phyloP scores from a whole-genome alignment of 1,140 invertebrate species.

The Lepeophtheirus salmonis region DNA sequence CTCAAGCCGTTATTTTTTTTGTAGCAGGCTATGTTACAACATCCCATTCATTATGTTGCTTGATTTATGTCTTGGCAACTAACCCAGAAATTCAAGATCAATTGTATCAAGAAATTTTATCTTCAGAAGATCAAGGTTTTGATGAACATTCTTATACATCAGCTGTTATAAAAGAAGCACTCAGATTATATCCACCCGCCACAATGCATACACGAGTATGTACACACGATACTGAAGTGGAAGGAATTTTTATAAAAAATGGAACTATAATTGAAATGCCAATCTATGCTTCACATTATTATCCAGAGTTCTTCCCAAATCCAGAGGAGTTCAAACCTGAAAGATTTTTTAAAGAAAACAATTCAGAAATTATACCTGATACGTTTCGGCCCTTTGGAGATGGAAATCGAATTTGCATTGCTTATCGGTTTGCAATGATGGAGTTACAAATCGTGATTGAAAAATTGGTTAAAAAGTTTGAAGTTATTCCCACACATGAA shows the following conservation, averaged over 20 bases:
- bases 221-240: slow-evolving; percentile 4
- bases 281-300: slow-evolving; percentile 50
- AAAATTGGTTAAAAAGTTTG: slow-evolving; percentile 60
- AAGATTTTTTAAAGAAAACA: slow-evolving; percentile 70
- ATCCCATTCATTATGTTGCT: neutral
- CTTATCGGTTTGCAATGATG: slow-evolving; percentile 49
- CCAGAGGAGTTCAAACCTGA: slow-evolving; percentile 72
- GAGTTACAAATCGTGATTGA: slow-evolving; percentile 70
- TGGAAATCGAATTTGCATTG: slow-evolving; percentile 63
- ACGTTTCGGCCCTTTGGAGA: slow-evolving; percentile 39
- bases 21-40: slow-evolving; percentile 1
- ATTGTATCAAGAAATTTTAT: neutral
- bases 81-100: slow-evolving; percentile 3
- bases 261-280: slow-evolving; percentile 30
- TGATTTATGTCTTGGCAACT: slow-evolving; percentile 4
- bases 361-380: slow-evolving; percentile 32
- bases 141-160: neutral
- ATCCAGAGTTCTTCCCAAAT: slow-evolving; percentile 54
- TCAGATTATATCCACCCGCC: slow-evolving; percentile 56
- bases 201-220: slow-evolving; percentile 47
- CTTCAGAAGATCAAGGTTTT: neutral
- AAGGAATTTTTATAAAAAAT: slow-evolving; percentile 8
- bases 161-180: slow-evolving; percentile 50
- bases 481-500: slow-evolving; percentile 25
- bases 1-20: neutral